Evolutionary conservation across 2,888 invertebrate genomes (phyloP), one percentile per base, ranked within the genome.

Genomic region (Brachycybe producta): DNA sequence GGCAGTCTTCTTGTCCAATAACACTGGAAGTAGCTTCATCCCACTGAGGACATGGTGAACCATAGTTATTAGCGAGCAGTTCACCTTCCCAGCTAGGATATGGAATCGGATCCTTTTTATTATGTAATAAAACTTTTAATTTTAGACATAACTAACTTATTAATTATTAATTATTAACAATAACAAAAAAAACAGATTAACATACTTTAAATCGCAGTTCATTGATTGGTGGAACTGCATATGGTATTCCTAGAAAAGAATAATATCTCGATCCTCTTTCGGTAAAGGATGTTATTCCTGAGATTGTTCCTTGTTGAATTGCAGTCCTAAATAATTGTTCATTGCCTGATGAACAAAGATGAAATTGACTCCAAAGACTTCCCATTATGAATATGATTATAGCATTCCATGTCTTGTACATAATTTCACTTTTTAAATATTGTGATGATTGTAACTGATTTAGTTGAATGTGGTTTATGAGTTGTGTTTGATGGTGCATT

Each of bases 151-250:
- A 21, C 11, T 4, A 42, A 24, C 26, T 8, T 26, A 26, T 2
- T 21, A 42, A 42, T 24, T 41, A 2, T 5, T 2, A 11, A 42
- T 26, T 42, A 26, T 26, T n/a, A n/a, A n/a, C n/a, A n/a, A 11
- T 41, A 24, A 21, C 5, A 55, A 5, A 57, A 56, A 28, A 11
- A 23, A n/a, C n/a, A n/a, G n/a, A n/a, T n/a, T n/a, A 49, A 35
- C 19, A 36, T 55, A 64, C 63, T 56, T 57, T 92, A 68, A 94
- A 95, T 53, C 95, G 76, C 53, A 94, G 71, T 51, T 82, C 80
- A 5, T 87, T 90, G 36, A 84, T 72, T 28, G 91, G 91, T 23
- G 94, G 84, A 42, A 88, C 87, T 24, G 92, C 94, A 67, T 94
- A 95, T 4, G 92, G 92, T 53, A 95, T 82, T 1, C 87, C 87